A percentile compares a stretch with the other conserved stretches of the same genome.
These are phyloP conservation scores for Chaetura pelagica DNA, from an alignment of 2,113 vertebrate genomes.

Conservation along the genomic window DNA sequence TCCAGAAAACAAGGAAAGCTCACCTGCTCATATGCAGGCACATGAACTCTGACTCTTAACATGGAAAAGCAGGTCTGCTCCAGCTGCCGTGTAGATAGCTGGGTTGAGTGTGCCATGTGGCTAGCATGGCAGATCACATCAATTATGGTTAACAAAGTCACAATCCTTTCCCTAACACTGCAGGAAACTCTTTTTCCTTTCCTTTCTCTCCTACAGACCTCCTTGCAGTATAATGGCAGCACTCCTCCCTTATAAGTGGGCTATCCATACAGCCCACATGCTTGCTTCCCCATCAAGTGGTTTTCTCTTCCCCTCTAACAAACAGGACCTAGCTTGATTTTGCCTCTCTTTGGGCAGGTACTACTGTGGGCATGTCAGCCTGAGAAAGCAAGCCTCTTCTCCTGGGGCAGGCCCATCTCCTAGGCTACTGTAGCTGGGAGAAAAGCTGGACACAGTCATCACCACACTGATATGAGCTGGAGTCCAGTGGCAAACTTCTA, in stretches of 20 bases:
- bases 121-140: background rate
- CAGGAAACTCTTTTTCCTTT: background rate
- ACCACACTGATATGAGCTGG: background rate
- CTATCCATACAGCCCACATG: background rate
- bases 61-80: background rate
- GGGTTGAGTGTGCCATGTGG: background rate
- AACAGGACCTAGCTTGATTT: background rate
- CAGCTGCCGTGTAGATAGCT: background rate
- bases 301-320: background rate
- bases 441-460: background rate
- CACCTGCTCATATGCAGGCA: background rate
- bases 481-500: background rate
- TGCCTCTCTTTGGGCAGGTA: background rate
- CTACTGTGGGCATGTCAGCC: background rate
- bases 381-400: background rate
- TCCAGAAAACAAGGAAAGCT: background rate
- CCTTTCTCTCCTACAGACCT: background rate
- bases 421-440: background rate
- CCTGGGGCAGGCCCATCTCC: background rate
- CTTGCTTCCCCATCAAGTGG: background rate
- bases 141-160: background rate
- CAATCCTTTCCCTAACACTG: background rate
- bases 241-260: accelerated
- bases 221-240: background rate
- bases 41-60: background rate